A percentile compares a stretch with the other conserved stretches of the same genome.
phyloP scores from a whole-genome alignment of 2,797 vertebrate species.

The Pempheris klunzingeri region DNA sequence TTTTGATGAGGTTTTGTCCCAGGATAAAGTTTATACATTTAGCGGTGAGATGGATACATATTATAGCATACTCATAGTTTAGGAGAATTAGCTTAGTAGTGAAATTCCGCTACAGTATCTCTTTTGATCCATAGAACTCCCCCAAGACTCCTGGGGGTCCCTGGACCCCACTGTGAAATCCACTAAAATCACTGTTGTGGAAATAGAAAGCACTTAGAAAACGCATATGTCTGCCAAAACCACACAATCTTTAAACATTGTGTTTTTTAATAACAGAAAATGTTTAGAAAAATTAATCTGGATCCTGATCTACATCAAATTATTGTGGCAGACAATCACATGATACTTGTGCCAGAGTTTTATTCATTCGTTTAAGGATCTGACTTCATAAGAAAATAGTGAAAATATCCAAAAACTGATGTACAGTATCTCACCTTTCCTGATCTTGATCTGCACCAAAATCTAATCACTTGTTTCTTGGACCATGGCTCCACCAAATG shows the following conservation, averaged over 20 bases:
- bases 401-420: background rate
- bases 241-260: background rate
- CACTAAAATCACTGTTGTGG: slow-evolving; percentile 5
- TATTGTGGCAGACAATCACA: background rate
- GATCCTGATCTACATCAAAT: slow-evolving; percentile 1
- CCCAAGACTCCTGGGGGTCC: background rate
- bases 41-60: background rate
- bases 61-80: background rate
- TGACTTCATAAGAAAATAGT: background rate
- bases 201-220: background rate
- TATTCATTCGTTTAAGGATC: background rate
- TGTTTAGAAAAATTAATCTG: slow-evolving; percentile 13
- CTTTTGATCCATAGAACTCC: slow-evolving; percentile 6
- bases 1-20: background rate
- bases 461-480: slow-evolving; percentile 21
- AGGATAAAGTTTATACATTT: background rate
- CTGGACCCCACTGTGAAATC: slow-evolving; percentile 8
- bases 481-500: background rate
- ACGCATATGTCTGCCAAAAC: background rate
- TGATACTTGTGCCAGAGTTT: background rate
- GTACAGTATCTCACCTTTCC: background rate
- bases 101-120: slow-evolving; percentile 1
- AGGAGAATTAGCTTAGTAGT: slow-evolving; percentile 5
- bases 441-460: background rate
- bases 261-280: slow-evolving; percentile 8